Evolutionary conservation across 2,888 invertebrate species (phyloP), one percentile per base, ranked within the genome.

Genomic region (Hanleya hanleyi): DNA sequence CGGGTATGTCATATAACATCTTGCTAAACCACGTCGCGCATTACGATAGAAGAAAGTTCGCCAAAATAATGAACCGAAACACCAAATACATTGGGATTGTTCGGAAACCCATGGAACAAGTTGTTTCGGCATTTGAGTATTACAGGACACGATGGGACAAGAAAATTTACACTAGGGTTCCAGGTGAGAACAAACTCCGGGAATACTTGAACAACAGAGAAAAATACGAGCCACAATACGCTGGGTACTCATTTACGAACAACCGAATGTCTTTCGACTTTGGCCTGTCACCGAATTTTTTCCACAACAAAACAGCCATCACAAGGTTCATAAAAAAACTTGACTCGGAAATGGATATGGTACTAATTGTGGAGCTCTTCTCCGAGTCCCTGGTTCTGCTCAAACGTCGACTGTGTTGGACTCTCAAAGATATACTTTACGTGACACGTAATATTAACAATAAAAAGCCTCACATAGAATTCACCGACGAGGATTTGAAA

Each of bases 341-440:
- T 1, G 67, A 67, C 41, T 18, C 15, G 36, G 67, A 67, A 26
- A 29, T 67, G 47, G 35, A 41, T 67, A n/a, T 67, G n/a, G 67
- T 67, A 15, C 9, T 67, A 7, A n/a, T 67, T n/a, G 15, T 67
- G 41, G 67, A 67, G 22, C 12, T 26, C 9, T 67, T 41, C 36
- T 15, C 18, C 18, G 67, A 67, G 41, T 67, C 41, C 4, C 47
- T 67, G 38, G 67, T 67, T 22, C 47, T 67, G n/a, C 32, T 67
- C 12, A 38, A 47, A n/a, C 38, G 67, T 15, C 1, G 22, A n/a
- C 18, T 67, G 26, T 67, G 67, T 38, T 67, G 67, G 67, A 15
- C n/a, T n/a, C 3, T 32, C 2, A 41, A 67, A 38, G 41, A 67
- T 29, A 38, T 67, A 18, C 7, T 67, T 1, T 67, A 41, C 32